Conservation (phyloP, 2,797 vertebrate genomes). For the Halcyon badia region DNA sequence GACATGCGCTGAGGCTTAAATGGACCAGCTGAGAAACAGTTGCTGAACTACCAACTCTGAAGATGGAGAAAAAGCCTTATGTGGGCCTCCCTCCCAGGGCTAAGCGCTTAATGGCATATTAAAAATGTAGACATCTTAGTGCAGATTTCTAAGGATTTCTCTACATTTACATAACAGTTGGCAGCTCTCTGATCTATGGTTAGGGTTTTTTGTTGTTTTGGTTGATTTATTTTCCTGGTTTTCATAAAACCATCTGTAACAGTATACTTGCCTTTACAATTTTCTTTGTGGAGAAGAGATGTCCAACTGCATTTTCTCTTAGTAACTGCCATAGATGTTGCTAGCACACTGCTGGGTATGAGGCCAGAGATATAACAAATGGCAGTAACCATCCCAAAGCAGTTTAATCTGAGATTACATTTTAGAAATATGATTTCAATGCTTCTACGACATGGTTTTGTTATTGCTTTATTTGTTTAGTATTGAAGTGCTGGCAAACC, state of each 20-base stretch:
- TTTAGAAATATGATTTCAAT: neutral
- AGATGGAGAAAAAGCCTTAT: neutral
- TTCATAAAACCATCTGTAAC: neutral
- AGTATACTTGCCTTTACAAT: neutral
- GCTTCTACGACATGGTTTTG: neutral
- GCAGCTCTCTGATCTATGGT: neutral
- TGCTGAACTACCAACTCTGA: constrained; percentile 14
- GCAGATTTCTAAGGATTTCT: constrained; percentile 61
- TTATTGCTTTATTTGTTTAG: neutral
- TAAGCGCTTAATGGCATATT: neutral
- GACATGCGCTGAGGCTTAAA: constrained; percentile 61
- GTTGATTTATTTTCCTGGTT: neutral
- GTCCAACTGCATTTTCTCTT: neutral
- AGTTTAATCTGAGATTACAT: neutral
- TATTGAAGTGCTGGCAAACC: neutral
- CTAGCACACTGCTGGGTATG: neutral
- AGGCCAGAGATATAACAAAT: neutral
- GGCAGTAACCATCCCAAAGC: neutral
- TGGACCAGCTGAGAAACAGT: constrained; percentile 32
- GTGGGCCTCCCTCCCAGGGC: neutral
- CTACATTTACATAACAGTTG: constrained; percentile 14
- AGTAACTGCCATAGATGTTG: neutral
- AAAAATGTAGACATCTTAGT: constrained; percentile 6
- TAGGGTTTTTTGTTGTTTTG: neutral
- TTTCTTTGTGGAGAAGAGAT: neutral